Percentiles rank a stretch among this genome's conserved stretches.
Conservation (phyloP, 2,797 vertebrate genomes). For the Thamnophis elegans region DNA sequence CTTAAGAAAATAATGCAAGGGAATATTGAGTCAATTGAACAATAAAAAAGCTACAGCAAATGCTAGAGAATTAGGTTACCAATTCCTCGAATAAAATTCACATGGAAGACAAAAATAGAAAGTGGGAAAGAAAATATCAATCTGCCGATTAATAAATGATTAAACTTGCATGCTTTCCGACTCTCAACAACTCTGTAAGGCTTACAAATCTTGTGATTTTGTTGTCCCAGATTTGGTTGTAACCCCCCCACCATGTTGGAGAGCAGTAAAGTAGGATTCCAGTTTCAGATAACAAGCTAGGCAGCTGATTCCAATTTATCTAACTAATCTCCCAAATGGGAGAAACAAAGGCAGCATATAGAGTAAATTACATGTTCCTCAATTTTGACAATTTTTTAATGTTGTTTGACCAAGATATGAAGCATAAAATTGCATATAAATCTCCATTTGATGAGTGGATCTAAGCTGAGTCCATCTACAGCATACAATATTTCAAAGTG, state of each 20-base stretch:
- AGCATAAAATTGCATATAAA: background rate
- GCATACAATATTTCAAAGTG: background rate
- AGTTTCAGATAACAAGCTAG: background rate
- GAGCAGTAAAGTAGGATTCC: background rate
- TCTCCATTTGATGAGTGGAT: background rate
- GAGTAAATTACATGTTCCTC: background rate
- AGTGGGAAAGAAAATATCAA: background rate
- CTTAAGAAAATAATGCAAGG: conserved; percentile 12
- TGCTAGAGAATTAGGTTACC: background rate
- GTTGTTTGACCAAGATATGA: background rate
- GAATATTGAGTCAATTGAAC: background rate
- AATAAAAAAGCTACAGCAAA: background rate
- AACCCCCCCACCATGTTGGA: background rate
- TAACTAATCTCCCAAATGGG: background rate
- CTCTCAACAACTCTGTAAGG: background rate
- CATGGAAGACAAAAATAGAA: background rate
- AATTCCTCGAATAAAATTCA: background rate
- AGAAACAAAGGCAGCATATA: background rate
- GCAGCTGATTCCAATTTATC: background rate
- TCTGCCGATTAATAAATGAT: background rate
- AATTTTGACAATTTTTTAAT: background rate
- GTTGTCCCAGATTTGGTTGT: too few relatives aligned
- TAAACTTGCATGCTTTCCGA: background rate
- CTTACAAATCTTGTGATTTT: background rate
- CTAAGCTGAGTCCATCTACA: background rate